Percentiles rank a stretch among this genome's conserved stretches.
phyloP scores from a whole-genome alignment of 2,113 vertebrate genomes.

The Vombatus ursinus region DNA sequence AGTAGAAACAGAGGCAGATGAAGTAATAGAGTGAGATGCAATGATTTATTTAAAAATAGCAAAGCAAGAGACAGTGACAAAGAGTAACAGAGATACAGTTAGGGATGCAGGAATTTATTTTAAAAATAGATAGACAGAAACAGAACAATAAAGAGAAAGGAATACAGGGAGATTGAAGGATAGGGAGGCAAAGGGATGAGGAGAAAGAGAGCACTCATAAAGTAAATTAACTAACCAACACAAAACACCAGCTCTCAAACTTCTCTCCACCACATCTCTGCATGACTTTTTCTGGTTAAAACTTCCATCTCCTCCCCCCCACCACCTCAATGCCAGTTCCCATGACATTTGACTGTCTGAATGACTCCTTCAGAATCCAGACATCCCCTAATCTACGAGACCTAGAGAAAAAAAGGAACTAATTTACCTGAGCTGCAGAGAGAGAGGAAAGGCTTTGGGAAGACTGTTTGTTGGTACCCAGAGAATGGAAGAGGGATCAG shows the following conservation, averaged over 20 bases:
- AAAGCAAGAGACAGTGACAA: background rate
- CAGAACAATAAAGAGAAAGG: background rate
- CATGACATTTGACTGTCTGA: background rate
- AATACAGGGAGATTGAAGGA: background rate
- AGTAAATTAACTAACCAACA: background rate
- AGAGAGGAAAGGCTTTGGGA: background rate
- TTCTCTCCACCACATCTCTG: background rate
- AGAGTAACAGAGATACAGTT: background rate
- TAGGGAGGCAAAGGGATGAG: background rate
- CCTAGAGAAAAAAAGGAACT: background rate
- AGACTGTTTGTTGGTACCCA: background rate
- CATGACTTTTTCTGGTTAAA: background rate
- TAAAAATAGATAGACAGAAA: background rate
- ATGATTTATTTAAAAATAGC: background rate
- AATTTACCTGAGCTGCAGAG: background rate
- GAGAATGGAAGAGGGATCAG: background rate
- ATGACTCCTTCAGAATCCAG: background rate
- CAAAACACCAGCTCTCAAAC: background rate
- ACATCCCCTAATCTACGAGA: background rate
- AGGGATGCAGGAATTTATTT: background rate
- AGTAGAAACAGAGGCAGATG: background rate
- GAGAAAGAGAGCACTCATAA: background rate
- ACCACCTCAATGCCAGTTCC: background rate
- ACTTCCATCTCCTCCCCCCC: background rate
- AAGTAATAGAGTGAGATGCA: background rate